Conservation (phyloP, 1,140 invertebrate species). For the Mactra quadrangularis region DNA sequence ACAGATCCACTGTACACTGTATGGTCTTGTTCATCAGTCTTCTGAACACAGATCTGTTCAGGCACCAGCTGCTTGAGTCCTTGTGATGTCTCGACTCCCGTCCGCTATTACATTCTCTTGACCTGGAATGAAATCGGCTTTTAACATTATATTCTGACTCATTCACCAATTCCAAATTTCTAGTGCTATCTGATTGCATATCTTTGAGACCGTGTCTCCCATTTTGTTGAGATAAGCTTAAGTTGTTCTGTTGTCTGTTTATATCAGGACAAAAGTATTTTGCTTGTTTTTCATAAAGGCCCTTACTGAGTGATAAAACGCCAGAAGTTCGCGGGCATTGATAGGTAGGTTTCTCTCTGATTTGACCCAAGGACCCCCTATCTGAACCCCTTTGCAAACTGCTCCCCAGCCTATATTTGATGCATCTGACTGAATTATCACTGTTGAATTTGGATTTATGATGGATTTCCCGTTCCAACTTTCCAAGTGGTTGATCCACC, state of each 20-base stretch:
- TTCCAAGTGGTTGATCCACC: background rate
- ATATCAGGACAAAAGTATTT: background rate
- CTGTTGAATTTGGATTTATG: background rate
- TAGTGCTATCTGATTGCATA: background rate
- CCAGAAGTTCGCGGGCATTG: background rate
- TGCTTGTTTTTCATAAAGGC: slow-evolving; percentile 5
- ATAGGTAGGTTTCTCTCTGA: background rate
- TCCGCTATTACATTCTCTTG: background rate
- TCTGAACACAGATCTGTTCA: slow-evolving; percentile 1
- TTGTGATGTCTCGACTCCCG: background rate
- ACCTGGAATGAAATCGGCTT: slow-evolving; percentile 4
- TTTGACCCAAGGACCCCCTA: slow-evolving; percentile 2
- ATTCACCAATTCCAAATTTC: slow-evolving; percentile 14
- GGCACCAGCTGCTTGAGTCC: slow-evolving; percentile 21
- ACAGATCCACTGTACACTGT: slow-evolving; percentile 31
- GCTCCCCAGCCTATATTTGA: background rate
- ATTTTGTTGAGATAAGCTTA: background rate
- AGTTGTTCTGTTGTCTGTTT: slow-evolving; percentile 34
- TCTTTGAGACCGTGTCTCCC: slow-evolving; percentile 4
- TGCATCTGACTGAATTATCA: slow-evolving; percentile 3
- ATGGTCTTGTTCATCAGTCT: background rate
- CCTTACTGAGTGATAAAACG: background rate
- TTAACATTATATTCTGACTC: background rate
- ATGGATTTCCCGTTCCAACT: background rate
- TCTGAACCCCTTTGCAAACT: background rate